Percentiles rank a stretch among this genome's conserved stretches.
phyloP scores from a whole-genome alignment of 2,888 invertebrate genomes.

The Germaria angustata region DNA sequence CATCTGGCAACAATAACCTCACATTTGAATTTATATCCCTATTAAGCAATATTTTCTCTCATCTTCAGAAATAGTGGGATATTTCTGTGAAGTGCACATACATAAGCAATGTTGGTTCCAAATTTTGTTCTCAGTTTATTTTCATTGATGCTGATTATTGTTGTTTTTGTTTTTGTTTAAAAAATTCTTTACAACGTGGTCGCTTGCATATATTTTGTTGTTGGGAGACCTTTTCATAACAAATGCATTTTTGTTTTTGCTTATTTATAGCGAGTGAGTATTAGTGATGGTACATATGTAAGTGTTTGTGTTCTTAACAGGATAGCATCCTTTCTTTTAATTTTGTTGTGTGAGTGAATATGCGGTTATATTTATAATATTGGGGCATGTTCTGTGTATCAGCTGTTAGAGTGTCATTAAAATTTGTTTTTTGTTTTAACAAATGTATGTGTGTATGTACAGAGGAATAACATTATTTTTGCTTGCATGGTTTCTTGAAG shows the following conservation, averaged over 20 bases:
- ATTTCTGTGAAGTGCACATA: not conserved
- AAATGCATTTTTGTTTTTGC: conserved; percentile 4
- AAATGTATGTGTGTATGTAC: not conserved
- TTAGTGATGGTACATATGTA: not conserved
- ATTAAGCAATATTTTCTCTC: not conserved
- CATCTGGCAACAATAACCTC: not conserved
- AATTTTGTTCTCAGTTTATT: not conserved
- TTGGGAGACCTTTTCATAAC: not conserved
- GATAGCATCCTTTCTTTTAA: not conserved
- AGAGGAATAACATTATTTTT: not conserved
- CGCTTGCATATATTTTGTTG: conserved; percentile 7
- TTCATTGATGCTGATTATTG: not conserved
- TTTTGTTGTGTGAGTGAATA: not conserved
- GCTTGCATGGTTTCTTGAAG: not conserved
- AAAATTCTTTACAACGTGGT: conserved; percentile 47
- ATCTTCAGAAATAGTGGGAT: conserved; percentile 46
- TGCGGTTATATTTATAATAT: conserved; percentile 23
- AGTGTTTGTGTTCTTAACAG: not conserved
- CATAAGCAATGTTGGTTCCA: not conserved
- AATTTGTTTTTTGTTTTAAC: conserved; percentile 15
- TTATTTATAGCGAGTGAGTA: not conserved
- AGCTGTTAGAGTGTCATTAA: conserved; percentile 52
- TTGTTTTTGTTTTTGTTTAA: not conserved
- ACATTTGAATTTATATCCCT: not conserved
- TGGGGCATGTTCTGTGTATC: conserved; percentile 57